These are phyloP conservation scores for Stegodyphus mimosarum DNA, from an alignment of 1,140 invertebrate genomes.

Conservation along the genomic window DNA sequence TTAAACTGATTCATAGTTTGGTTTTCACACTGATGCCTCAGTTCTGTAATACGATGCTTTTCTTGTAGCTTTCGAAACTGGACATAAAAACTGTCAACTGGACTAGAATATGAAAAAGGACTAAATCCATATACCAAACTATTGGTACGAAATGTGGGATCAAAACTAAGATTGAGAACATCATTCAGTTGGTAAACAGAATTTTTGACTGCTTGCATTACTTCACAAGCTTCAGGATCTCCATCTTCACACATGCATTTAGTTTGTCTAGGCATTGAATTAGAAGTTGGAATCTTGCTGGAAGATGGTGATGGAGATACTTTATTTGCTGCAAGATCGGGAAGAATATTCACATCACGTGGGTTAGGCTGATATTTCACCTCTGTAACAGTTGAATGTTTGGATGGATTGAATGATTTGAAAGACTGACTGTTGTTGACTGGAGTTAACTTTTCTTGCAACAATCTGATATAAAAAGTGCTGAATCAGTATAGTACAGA, in stretches of 20 bases:
- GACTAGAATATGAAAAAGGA: constrained; percentile 1
- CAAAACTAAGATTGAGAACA: constrained; percentile 37
- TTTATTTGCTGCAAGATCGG: not conserved
- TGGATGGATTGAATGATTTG: too few species aligned
- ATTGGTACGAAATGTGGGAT: constrained; percentile 14
- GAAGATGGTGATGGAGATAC: not conserved
- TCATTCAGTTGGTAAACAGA: constrained; percentile 38
- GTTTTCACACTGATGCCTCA: constrained; percentile 37
- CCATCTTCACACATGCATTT: constrained; percentile 36
- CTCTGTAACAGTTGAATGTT: not conserved
- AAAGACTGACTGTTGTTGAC: not conserved
- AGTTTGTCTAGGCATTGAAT: not conserved
- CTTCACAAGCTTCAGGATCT: constrained; percentile 12
- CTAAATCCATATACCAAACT: not conserved
- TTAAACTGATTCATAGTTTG: not conserved
- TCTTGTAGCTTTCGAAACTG: constrained; percentile 39
- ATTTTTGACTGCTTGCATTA: constrained; percentile 47
- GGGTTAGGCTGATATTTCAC: not conserved
- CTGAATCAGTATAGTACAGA: too few species aligned
- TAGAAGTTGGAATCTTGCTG: not conserved
- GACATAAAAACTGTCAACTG: constrained; percentile 40
- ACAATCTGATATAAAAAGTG: not conserved
- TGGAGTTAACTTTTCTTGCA: not conserved
- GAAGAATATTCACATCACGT: not conserved
- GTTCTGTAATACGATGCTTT: constrained; percentile 24